Percentiles rank a stretch among this genome's conserved stretches.
These are phyloP conservation scores for Siphlonurus alternatus DNA, from an alignment of 2,888 invertebrate species.

Conservation along the genomic window DNA sequence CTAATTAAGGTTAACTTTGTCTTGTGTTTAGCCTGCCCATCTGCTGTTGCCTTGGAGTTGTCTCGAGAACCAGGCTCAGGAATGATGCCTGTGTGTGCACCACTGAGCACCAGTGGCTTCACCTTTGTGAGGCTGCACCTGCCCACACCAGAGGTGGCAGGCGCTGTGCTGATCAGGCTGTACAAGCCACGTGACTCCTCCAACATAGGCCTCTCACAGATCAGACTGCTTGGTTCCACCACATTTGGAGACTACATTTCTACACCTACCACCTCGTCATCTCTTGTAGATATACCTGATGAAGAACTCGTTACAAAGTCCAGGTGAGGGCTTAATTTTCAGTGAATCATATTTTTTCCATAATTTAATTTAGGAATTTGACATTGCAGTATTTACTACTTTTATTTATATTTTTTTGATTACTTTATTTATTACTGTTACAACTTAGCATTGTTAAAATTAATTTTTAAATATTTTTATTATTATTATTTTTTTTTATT, in stretches of 20 bases:
- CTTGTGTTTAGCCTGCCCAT: constrained; percentile 53
- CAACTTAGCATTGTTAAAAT: not conserved
- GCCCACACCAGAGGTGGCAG: constrained; percentile 69
- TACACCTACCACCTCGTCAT: constrained; percentile 16
- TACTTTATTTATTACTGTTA: constrained; percentile 5
- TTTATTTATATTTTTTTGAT: constrained; percentile 4
- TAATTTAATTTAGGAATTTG: too few relatives aligned
- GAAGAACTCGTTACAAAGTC: constrained; percentile 36
- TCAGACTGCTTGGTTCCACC: constrained; percentile 67
- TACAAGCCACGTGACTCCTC: constrained; percentile 81
- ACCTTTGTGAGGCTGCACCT: constrained; percentile 72
- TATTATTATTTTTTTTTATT: too few relatives aligned
- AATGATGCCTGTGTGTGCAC: constrained; percentile 67
- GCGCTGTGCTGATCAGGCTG: constrained; percentile 56
- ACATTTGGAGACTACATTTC: constrained; percentile 39
- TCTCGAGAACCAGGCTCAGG: constrained; percentile 62
- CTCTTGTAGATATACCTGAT: constrained; percentile 27
- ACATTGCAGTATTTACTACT: not conserved
- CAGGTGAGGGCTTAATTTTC: constrained; percentile 24
- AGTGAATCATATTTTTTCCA: constrained; percentile 5
- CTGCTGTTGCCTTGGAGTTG: constrained; percentile 72
- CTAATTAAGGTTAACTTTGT: not conserved
- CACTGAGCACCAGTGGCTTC: constrained; percentile 71
- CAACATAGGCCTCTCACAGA: constrained; percentile 76
- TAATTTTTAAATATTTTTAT: not conserved